Percentiles rank a stretch among this genome's conserved stretches.
Evolutionary conservation across 2,888 invertebrate species (phyloP).

Genomic region (Polydrusus cervinus): DNA sequence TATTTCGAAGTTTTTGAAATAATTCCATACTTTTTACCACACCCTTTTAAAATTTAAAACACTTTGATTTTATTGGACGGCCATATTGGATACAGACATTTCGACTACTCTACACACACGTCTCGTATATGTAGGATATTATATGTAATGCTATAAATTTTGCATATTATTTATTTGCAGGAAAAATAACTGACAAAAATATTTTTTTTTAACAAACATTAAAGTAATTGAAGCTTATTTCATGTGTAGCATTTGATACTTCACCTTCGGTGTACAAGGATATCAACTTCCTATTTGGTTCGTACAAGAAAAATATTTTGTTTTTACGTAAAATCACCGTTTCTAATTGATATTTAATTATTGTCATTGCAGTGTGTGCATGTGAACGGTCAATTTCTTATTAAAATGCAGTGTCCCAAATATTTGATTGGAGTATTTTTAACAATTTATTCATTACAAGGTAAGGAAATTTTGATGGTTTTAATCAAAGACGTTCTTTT

Average conservation of each 20-base stretch:
- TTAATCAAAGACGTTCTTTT: no score
- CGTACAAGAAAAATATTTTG: not conserved
- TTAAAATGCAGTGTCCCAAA: not conserved
- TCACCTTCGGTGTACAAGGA: slow-evolving; percentile 14
- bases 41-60: no score
- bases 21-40: no score
- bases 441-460: not conserved
- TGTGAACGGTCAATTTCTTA: not conserved
- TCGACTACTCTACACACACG: not conserved
- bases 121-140: not conserved
- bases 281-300: slow-evolving; percentile 23
- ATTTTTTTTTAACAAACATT: not conserved
- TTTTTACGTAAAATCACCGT: no score
- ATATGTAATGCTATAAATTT: not conserved
- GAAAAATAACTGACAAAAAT: not conserved
- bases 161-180: slow-evolving; percentile 8
- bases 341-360: not conserved
- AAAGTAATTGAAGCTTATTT: not conserved
- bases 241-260: not conserved
- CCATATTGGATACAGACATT: no score
- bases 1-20: no score
- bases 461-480: not conserved
- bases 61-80: no score
- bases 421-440: not conserved
- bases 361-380: not conserved